Evolutionary conservation across 1,140 invertebrate species (phyloP).

Genomic region (Drosophila gunungcola): DNA sequence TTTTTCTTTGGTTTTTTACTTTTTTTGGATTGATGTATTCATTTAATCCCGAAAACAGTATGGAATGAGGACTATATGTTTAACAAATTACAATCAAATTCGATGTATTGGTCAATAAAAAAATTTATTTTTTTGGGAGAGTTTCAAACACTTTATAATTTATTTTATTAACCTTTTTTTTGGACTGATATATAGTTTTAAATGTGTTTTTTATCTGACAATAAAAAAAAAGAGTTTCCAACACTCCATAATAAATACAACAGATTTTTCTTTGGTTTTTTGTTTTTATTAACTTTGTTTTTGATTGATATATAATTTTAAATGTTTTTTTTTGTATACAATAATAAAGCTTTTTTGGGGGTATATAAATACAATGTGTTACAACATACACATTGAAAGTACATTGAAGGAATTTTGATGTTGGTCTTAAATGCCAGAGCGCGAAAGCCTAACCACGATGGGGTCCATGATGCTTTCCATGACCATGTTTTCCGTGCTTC

Average conservation of each 20-base stretch:
- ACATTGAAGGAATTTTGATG: conserved; percentile 12
- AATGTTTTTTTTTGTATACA: conserved; percentile 2
- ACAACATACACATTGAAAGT: too few species aligned
- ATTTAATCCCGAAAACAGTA: background rate
- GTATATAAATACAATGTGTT: background rate
- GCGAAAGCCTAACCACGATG: background rate
- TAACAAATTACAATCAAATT: too few species aligned
- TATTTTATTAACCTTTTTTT: too few species aligned
- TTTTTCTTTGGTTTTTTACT: too few species aligned
- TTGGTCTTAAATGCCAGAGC: background rate
- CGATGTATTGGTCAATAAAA: too few species aligned
- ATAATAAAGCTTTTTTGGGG: conserved; percentile 7
- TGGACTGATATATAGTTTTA: too few species aligned
- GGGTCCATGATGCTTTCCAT: background rate
- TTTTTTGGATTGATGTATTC: too few species aligned
- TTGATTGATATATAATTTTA: background rate
- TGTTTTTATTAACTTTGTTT: conserved; percentile 3
- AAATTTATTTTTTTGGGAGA: too few species aligned
- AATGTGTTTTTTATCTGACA: too few species aligned
- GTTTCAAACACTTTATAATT: too few species aligned
- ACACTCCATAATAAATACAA: background rate
- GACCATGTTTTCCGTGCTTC: conserved; percentile 3
- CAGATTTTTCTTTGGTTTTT: background rate
- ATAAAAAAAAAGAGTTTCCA: too few species aligned
- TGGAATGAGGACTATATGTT: background rate